These are phyloP conservation scores for Limosa lapponica DNA, from an alignment of 2,797 vertebrate genomes.

Conservation along the genomic window DNA sequence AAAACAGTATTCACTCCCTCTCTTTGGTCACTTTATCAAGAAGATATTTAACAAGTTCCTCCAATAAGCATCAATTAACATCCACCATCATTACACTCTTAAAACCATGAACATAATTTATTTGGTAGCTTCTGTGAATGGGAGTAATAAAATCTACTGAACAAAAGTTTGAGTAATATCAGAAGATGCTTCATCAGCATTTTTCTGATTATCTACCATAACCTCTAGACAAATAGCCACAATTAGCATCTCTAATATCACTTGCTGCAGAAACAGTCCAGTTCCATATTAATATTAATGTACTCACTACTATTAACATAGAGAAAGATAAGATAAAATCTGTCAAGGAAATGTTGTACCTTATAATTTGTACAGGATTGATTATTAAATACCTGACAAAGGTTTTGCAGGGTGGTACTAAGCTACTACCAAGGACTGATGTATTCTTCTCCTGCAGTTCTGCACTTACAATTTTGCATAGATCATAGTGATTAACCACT, in stretches of 20 bases:
- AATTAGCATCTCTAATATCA: conserved; percentile 35
- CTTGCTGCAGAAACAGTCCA: neutral
- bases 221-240: neutral
- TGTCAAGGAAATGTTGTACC: neutral
- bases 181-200: conserved; percentile 45
- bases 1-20: neutral
- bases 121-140: neutral
- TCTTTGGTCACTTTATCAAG: conserved; percentile 6
- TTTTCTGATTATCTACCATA: conserved; percentile 42
- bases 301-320: neutral
- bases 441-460: neutral
- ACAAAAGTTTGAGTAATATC: conserved; percentile 48
- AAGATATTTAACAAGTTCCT: neutral
- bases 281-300: neutral
- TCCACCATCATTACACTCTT: neutral
- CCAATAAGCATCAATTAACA: conserved; percentile 27
- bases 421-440: neutral
- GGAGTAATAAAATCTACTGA: conserved; percentile 22
- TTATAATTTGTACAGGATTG: neutral
- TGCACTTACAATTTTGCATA: neutral
- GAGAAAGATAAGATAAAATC: conserved; percentile 1
- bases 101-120: conserved; percentile 44
- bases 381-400: neutral
- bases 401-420: neutral
- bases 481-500: neutral